These are phyloP conservation scores for Ctenicera cuprea DNA, from an alignment of 2,888 invertebrate genomes.

Conservation along the genomic window DNA sequence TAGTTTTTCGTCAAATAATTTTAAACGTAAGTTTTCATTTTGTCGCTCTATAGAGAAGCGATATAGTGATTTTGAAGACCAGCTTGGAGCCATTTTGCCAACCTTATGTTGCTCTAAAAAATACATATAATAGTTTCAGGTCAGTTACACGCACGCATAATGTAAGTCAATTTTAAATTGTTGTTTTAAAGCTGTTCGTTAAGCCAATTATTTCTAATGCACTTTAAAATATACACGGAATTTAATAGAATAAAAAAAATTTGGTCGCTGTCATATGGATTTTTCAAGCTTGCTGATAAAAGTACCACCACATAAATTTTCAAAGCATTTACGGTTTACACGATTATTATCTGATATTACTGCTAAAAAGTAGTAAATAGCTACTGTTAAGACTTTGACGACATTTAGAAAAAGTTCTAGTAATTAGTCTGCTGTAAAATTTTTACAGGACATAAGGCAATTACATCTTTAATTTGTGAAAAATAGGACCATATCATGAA, in stretches of 20 bases:
- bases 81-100: too few species aligned
- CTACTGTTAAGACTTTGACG: neutral
- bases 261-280: neutral
- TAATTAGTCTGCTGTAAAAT: neutral
- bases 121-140: too few species aligned
- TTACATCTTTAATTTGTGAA: conserved; percentile 11
- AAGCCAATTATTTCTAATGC: conserved; percentile 14
- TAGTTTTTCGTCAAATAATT: too few species aligned
- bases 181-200: neutral
- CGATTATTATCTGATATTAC: conserved; percentile 19
- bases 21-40: too few species aligned
- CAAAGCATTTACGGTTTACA: conserved; percentile 23
- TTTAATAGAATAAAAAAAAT: neutral
- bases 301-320: conserved; percentile 1
- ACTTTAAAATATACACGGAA: conserved; percentile 19
- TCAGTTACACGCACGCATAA: too few species aligned
- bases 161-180: too few species aligned
- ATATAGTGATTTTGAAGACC: too few species aligned
- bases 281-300: neutral
- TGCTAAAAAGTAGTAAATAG: neutral
- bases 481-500: conserved; percentile 1
- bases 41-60: too few species aligned
- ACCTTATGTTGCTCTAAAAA: too few species aligned
- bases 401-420: neutral
- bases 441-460: conserved; percentile 4